phyloP scores from a whole-genome alignment of 2,888 invertebrate genomes.

The Hedya salicella region DNA sequence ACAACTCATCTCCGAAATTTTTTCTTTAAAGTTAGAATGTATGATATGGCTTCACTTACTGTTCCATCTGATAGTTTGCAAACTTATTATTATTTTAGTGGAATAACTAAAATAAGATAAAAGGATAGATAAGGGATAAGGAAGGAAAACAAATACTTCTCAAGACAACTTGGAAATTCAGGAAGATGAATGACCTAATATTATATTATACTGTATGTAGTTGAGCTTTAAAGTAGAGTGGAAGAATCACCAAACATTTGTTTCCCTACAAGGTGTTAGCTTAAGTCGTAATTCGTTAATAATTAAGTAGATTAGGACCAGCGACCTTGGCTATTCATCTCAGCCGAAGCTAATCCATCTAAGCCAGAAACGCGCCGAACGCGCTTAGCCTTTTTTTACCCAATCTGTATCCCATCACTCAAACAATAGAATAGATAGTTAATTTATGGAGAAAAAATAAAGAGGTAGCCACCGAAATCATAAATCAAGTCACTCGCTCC shows the following conservation, averaged over 20 bases:
- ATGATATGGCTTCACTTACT: too few species aligned
- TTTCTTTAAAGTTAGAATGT: too few species aligned
- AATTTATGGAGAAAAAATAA: slow-evolving; percentile 20
- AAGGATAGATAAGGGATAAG: too few species aligned
- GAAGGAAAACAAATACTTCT: too few species aligned
- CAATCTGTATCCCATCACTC: slow-evolving; percentile 23
- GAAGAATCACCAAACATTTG: not conserved
- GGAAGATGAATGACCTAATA: too few species aligned
- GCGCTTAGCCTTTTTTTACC: slow-evolving; percentile 27
- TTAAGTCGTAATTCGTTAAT: slow-evolving; percentile 23
- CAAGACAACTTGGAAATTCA: too few species aligned
- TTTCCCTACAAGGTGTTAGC: slow-evolving; percentile 4
- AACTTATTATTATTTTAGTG: too few species aligned
- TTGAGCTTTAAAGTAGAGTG: not conserved
- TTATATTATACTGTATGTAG: not conserved
- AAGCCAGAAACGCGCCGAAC: slow-evolving; percentile 28
- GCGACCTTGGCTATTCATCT: slow-evolving; percentile 16
- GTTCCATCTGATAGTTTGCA: too few species aligned
- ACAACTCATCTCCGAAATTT: too few species aligned
- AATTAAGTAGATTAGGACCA: slow-evolving; percentile 17
- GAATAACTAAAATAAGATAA: too few species aligned
- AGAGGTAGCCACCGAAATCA: slow-evolving; percentile 57
- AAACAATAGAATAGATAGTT: slow-evolving; percentile 16
- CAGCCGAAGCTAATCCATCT: slow-evolving; percentile 16
- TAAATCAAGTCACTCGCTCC: slow-evolving; percentile 59